Conservation (phyloP, 2,113 vertebrate species). For the Pelodiscus sinensis region DNA sequence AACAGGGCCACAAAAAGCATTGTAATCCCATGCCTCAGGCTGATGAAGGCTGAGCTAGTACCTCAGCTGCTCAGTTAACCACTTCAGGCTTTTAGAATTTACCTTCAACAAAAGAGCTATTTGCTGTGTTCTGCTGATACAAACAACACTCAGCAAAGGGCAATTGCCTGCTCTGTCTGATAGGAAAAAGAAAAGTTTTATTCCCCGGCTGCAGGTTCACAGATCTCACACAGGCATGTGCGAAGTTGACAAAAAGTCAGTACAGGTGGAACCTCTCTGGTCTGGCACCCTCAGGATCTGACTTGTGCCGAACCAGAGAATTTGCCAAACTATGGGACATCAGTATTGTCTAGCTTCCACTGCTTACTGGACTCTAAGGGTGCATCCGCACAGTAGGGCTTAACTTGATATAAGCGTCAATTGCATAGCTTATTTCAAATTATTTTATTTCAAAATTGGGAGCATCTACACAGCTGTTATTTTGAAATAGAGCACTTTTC, state of each 20-base stretch:
- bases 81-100: not conserved
- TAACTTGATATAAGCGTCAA: too few species aligned
- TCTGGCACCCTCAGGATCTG: too few species aligned
- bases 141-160: not conserved
- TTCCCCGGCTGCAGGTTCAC: not conserved
- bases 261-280: not conserved
- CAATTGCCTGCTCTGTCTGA: not conserved
- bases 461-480: too few species aligned
- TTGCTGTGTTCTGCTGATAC: not conserved
- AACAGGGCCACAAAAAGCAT: slow-evolving; percentile 48
- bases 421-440: too few species aligned
- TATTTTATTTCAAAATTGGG: too few species aligned
- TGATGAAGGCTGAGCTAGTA: slow-evolving; percentile 22
- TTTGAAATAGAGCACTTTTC: too few species aligned
- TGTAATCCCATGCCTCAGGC: slow-evolving; percentile 29
- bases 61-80: not conserved
- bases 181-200: not conserved
- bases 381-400: too few species aligned
- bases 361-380: too few species aligned
- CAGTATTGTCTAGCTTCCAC: too few species aligned
- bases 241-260: not conserved
- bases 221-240: rapidly evolving
- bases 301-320: too few species aligned
- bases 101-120: not conserved
- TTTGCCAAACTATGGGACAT: too few species aligned